Evolutionary conservation across 2,797 vertebrate genomes (phyloP), one percentile per base, ranked within the genome.

Genomic region (Ptychadena robeensis): DNA sequence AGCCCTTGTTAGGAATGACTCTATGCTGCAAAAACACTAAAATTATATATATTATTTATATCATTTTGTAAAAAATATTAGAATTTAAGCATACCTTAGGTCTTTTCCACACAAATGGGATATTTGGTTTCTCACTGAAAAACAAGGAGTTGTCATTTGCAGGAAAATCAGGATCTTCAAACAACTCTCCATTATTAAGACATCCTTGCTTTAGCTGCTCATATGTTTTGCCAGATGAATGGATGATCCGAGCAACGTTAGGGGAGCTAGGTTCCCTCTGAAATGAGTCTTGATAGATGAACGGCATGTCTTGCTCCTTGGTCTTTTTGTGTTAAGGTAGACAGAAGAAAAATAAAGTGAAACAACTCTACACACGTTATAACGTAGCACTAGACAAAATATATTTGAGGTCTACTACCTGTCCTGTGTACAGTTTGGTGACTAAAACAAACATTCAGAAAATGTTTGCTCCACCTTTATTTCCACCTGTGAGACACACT

Each of bases 91-190:
- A 85, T 91, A 98, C 97, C 93, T 87, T 85, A 0, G 97, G 97
- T 73, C 96, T 93, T 89, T 96, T 98, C 97, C 98, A 98, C 69
- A 96, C 77, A 30, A 98, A 95, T 32, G 93, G 86, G 40, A 97
- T 71, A 0, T 93, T 93, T 0, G 95, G 93, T 0, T 89, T 94
- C 89, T 98, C 88, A 2, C 94, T 97, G 92, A 87, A 98, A 94
- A 95, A 98, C 28, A 99, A 95, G 0, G 97, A 96, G 0, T 91
- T 82, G 35, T 89, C 92, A 0, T 2, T 34, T 18, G 97, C 95
- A 0, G 96, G 96, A 85, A 98, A 98, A 88, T 99, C 96, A 0
- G 88, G 83, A 31, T 98, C 97, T 89, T 98, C 95, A 0, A 98
- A 99, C 87, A 99, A 91, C 27, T 87, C 73, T 0, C 93, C 91